Percentiles rank a stretch among this genome's conserved stretches.
phyloP scores from a whole-genome alignment of 2,888 invertebrate species.

The Mythimna loreyi region DNA sequence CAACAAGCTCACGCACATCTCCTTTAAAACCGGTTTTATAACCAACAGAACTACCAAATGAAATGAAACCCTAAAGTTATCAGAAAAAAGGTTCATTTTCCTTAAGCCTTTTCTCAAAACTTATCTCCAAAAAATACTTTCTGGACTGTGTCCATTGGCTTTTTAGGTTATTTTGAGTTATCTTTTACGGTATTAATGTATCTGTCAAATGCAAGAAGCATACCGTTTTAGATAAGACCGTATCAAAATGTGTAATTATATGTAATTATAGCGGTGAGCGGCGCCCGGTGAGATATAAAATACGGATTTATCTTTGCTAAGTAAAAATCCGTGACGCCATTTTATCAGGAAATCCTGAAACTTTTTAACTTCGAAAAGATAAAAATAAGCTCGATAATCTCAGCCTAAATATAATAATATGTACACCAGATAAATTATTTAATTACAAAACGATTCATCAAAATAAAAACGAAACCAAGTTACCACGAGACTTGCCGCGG shows the following conservation, averaged over 20 bases:
- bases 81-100: conserved; percentile 36
- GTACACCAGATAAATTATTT: conserved; percentile 43
- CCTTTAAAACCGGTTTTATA: conserved; percentile 76
- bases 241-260: conserved; percentile 49
- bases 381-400: background rate
- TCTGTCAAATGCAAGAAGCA: conserved; percentile 59
- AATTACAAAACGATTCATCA: conserved; percentile 62
- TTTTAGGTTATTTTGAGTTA: conserved; percentile 61
- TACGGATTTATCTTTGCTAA: conserved; percentile 18
- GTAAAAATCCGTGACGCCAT: background rate
- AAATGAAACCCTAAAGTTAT: conserved; percentile 57
- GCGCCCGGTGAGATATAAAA: conserved; percentile 18
- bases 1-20: conserved; percentile 82
- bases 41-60: conserved; percentile 23
- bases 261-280: conserved; percentile 34
- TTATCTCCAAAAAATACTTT: conserved; percentile 65
- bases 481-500: conserved; percentile 52
- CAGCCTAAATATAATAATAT: conserved; percentile 9
- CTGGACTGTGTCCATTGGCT: conserved; percentile 65
- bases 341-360: background rate
- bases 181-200: conserved; percentile 63
- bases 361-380: background rate
- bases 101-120: conserved; percentile 19
- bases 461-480: conserved; percentile 52
- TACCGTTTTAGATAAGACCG: conserved; percentile 59